Conservation (phyloP, 2,888 invertebrate species). For the Podotricha telesiphe region DNA sequence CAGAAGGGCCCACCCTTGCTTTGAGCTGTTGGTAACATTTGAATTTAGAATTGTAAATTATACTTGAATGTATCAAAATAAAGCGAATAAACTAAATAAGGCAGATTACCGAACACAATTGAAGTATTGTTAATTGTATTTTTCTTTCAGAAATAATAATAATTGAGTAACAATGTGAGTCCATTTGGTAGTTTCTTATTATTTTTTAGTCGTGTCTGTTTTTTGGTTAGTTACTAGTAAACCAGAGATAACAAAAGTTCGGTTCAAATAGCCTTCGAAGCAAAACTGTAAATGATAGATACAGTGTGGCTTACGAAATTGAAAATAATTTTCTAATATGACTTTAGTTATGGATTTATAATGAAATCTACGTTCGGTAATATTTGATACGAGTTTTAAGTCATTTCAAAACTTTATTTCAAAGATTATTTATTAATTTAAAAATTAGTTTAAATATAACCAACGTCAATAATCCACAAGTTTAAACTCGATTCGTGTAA, state of each 20-base stretch:
- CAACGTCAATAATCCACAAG: background rate
- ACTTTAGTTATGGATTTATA: background rate
- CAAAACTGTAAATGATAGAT: background rate
- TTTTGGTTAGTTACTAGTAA: background rate
- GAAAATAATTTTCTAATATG: background rate
- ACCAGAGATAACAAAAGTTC: background rate
- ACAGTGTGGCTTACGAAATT: background rate
- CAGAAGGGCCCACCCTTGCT: conserved; percentile 9
- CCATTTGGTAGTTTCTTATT: no score
- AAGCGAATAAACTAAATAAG: no score
- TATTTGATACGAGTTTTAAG: no score
- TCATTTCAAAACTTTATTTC: background rate
- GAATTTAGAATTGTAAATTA: background rate
- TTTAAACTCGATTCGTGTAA: background rate
- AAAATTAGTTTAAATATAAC: no score
- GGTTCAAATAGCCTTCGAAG: background rate
- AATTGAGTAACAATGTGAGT: no score
- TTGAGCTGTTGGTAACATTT: background rate
- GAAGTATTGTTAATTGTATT: no score
- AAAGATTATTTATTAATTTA: background rate
- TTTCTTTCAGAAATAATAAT: no score
- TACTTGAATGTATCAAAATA: no score
- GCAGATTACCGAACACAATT: no score
- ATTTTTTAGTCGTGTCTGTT: background rate
- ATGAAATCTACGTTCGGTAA: no score